Evolutionary conservation across 2,113 vertebrate genomes (phyloP).

Genomic region (Neotoma lepida): DNA sequence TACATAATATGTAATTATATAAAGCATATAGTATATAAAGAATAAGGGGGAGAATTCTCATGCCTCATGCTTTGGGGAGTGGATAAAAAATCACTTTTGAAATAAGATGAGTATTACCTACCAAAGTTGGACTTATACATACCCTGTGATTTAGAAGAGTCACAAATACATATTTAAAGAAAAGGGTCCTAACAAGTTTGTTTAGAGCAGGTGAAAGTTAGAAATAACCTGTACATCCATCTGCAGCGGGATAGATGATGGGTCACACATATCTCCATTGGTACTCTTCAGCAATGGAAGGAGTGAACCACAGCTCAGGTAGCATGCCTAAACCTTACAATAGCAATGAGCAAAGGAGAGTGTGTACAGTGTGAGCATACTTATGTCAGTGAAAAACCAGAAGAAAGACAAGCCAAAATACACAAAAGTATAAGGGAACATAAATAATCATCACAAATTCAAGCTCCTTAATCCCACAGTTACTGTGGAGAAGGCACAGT

Average conservation of each 20-base stretch:
- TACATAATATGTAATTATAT: neutral
- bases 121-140: neutral
- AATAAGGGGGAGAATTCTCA: slow-evolving; percentile 1
- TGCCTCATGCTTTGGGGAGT: neutral
- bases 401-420: no score
- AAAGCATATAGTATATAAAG: neutral
- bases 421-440: neutral
- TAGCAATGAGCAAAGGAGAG: neutral
- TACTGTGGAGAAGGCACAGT: neutral
- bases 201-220: neutral
- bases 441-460: neutral
- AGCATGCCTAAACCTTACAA: neutral
- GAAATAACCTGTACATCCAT: neutral
- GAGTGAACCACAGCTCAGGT: neutral
- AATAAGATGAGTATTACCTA: neutral
- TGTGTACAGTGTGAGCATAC: no score
- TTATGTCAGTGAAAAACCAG: no score
- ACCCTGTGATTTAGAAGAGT: neutral
- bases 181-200: neutral
- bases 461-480: neutral
- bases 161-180: slow-evolving; percentile 13
- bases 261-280: no score
- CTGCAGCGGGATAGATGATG: neutral
- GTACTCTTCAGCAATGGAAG: slow-evolving; percentile 13
- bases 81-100: neutral